A percentile compares a stretch with the other conserved stretches of the same genome.
These are phyloP conservation scores for Operophtera brumata DNA, from an alignment of 2,888 invertebrate species.

Conservation along the genomic window DNA sequence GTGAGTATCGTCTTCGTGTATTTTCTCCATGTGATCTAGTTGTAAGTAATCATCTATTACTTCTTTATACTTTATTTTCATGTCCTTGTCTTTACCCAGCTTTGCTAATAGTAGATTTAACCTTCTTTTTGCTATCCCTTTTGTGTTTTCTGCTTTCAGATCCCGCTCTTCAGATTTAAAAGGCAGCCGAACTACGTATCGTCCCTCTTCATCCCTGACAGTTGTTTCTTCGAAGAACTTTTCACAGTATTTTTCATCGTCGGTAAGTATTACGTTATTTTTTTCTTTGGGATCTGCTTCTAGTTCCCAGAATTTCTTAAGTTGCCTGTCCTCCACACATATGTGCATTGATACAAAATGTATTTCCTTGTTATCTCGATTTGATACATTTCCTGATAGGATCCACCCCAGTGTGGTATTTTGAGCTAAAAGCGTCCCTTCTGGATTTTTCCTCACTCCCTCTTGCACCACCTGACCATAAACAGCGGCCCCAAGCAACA, in stretches of 20 bases:
- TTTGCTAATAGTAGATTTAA: not conserved
- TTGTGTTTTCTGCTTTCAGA: not conserved
- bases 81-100: not conserved
- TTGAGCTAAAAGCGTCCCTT: not conserved
- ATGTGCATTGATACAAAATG: not conserved
- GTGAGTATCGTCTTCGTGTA: not conserved
- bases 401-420: not conserved
- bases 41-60: constrained; percentile 23
- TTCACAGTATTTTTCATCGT: constrained; percentile 32
- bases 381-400: not conserved
- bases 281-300: constrained; percentile 24
- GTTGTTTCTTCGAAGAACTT: constrained; percentile 6
- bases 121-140: not conserved
- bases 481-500: too few relatives aligned
- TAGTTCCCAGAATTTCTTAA: constrained; percentile 32
- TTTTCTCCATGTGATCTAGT: constrained; percentile 20
- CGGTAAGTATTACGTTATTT: constrained; percentile 15
- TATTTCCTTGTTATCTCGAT: not conserved
- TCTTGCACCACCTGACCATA: too few relatives aligned
- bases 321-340: constrained; percentile 20
- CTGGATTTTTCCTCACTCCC: too few relatives aligned
- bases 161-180: constrained; percentile 5
- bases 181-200: not conserved
- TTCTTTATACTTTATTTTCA: not conserved
- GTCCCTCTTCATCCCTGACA: not conserved